phyloP scores from a whole-genome alignment of 2,113 vertebrate genomes.

The Galemys pyrenaicus region DNA sequence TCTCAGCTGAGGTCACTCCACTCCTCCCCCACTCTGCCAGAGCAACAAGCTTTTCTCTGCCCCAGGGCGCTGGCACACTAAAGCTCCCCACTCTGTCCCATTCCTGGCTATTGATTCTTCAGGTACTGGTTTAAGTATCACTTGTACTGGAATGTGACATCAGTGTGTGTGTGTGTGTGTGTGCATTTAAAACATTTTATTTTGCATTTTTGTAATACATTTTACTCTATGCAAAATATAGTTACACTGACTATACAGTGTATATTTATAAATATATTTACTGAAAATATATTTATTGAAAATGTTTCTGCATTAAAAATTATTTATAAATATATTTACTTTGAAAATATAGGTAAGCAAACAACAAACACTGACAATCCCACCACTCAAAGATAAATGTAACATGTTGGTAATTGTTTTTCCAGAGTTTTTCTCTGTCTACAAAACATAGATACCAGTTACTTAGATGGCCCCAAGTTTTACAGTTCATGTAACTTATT shows the following conservation, averaged over 20 bases:
- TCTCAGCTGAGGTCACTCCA: background rate
- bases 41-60: background rate
- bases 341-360: background rate
- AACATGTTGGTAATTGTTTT: background rate
- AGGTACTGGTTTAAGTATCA: background rate
- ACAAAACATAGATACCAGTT: background rate
- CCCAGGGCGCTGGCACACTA: background rate
- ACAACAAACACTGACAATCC: background rate
- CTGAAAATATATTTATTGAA: no score
- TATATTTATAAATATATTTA: no score
- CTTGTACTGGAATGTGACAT: background rate
- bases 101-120: background rate
- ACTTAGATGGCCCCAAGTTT: background rate
- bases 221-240: background rate
- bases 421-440: background rate
- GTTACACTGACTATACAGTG: background rate
- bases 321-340: background rate
- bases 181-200: background rate
- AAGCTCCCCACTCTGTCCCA: background rate
- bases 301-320: no score
- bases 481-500: background rate
- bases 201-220: background rate
- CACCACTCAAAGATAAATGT: background rate
- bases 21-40: background rate
- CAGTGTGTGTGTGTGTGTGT: no score